These are phyloP conservation scores for Ennomos fuscantarius DNA, from an alignment of 2,888 invertebrate genomes.

Conservation along the genomic window DNA sequence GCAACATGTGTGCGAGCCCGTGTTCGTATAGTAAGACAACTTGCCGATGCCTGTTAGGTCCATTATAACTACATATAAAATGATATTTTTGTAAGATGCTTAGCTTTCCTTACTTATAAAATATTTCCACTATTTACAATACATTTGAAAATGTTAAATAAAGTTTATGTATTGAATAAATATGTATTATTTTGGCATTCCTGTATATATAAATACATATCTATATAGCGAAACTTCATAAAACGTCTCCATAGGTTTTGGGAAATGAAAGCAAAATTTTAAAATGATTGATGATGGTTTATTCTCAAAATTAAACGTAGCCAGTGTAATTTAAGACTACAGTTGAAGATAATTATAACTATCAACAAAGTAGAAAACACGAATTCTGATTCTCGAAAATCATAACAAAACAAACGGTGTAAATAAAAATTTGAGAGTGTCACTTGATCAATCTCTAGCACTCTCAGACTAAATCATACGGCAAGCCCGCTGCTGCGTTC, in stretches of 20 bases:
- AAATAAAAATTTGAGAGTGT: slow-evolving; percentile 16
- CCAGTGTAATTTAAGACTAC: slow-evolving; percentile 18
- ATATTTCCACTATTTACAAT: slow-evolving; percentile 81
- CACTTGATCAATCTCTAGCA: slow-evolving; percentile 7
- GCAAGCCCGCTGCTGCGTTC: no score
- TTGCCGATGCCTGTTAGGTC: slow-evolving; percentile 71
- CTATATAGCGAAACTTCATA: no score
- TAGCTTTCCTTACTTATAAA: slow-evolving; percentile 81
- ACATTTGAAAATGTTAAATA: slow-evolving; percentile 74
- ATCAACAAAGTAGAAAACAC: slow-evolving; percentile 18
- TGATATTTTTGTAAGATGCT: slow-evolving; percentile 84
- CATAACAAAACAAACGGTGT: slow-evolving; percentile 7
- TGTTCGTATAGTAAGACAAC: slow-evolving; percentile 49
- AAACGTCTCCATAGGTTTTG: background rate
- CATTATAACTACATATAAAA: slow-evolving; percentile 65
- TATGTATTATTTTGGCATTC: slow-evolving; percentile 37
- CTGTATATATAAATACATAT: no score
- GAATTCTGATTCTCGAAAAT: slow-evolving; percentile 6
- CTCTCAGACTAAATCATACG: background rate
- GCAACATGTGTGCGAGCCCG: slow-evolving; percentile 13
- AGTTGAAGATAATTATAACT: slow-evolving; percentile 22
- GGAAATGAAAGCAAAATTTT: slow-evolving; percentile 11
- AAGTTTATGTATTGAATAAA: slow-evolving; percentile 72
- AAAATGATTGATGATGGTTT: slow-evolving; percentile 16
- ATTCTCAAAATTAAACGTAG: slow-evolving; percentile 14